These are phyloP conservation scores for Vombatus ursinus DNA, from an alignment of 2,113 vertebrate species.

Conservation along the genomic window DNA sequence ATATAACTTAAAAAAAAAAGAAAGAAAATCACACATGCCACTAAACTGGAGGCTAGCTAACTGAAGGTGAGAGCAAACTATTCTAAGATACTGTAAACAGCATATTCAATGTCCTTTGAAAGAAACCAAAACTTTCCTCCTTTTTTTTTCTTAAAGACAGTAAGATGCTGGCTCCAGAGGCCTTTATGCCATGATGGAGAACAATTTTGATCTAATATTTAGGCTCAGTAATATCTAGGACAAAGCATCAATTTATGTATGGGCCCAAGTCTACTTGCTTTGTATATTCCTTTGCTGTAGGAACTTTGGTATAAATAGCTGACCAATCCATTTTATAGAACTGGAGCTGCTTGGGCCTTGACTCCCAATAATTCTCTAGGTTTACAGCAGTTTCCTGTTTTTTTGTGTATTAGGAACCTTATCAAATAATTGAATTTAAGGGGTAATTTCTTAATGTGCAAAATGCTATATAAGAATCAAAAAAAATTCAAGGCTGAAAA, in stretches of 20 bases:
- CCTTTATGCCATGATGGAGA: background rate
- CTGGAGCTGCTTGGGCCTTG: background rate
- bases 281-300: background rate
- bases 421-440: background rate
- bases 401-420: background rate
- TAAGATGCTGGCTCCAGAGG: background rate
- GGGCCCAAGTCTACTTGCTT: background rate
- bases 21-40: background rate
- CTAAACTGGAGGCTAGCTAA: background rate
- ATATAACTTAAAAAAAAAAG: background rate
- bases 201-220: background rate
- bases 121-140: background rate
- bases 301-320: background rate
- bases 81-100: background rate
- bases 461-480: constrained; percentile 47
- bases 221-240: background rate
- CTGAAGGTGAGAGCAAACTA: background rate
- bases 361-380: background rate
- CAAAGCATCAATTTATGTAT: background rate
- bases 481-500: constrained; percentile 43
- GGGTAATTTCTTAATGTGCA: background rate
- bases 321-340: background rate
- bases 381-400: background rate
- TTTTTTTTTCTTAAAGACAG: background rate
- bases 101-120: background rate